Percentiles rank a stretch among this genome's conserved stretches.
Evolutionary conservation across 2,113 vertebrate species (phyloP).

Genomic region (Takifugu bimaculatus): DNA sequence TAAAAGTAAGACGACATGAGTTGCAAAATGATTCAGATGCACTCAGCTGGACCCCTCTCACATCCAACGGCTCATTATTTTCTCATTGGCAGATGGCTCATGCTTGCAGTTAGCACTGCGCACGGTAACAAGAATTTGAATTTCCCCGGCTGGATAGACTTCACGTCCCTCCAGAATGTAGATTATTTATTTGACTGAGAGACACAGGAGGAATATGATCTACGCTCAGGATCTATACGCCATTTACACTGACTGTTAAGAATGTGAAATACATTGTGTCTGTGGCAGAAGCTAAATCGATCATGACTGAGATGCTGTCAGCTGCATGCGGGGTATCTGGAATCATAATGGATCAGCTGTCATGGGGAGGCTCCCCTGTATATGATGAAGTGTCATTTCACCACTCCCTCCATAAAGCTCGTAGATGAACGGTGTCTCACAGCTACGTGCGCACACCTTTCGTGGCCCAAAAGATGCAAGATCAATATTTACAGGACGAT

Average conservation of each 20-base stretch:
- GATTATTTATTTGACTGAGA: neutral
- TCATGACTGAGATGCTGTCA: neutral
- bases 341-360: slow-evolving; percentile 26
- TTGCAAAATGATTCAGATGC: slow-evolving; percentile 19
- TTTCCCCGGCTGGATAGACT: neutral
- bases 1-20: slow-evolving; percentile 27
- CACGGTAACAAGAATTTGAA: neutral
- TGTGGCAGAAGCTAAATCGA: neutral
- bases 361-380: neutral
- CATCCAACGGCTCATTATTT: neutral
- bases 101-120: neutral
- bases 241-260: neutral
- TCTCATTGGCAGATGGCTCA: slow-evolving; percentile 15
- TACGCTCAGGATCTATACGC: neutral
- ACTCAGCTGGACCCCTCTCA: slow-evolving; percentile 12
- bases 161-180: neutral
- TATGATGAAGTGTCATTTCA: slow-evolving; percentile 14
- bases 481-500: no score
- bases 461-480: no score
- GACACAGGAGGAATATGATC: neutral
- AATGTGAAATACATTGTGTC: neutral
- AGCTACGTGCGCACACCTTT: neutral
- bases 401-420: neutral
- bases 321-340: neutral
- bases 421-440: neutral